These are phyloP conservation scores for Protobothrops mucrosquamatus DNA, from an alignment of 2,113 vertebrate species.

Conservation along the genomic window DNA sequence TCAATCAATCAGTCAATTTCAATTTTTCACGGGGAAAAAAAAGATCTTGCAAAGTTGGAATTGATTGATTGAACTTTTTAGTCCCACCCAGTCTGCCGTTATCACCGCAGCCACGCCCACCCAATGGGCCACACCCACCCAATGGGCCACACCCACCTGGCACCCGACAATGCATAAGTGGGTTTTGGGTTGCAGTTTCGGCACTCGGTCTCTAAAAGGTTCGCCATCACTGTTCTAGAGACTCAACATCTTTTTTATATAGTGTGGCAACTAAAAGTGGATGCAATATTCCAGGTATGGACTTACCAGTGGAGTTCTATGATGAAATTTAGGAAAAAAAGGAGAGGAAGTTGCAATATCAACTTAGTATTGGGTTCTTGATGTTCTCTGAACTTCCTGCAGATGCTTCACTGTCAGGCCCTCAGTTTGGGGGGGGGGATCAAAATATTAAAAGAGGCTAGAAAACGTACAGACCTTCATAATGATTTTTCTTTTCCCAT, in stretches of 20 bases:
- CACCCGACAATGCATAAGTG: no score
- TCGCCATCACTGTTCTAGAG: no score
- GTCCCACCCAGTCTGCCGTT: no score
- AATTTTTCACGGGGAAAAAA: no score
- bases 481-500: background rate
- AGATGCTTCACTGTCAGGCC: background rate
- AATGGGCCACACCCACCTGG: no score
- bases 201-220: no score
- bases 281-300: background rate
- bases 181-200: no score
- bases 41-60: no score
- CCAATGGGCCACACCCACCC: no score
- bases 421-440: background rate
- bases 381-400: background rate
- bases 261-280: background rate
- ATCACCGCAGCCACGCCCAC: no score
- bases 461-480: background rate
- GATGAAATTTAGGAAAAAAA: background rate
- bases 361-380: background rate
- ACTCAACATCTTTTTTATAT: background rate
- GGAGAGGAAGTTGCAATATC: background rate
- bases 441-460: background rate
- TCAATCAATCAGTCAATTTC: no score
- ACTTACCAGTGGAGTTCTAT: background rate
- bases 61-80: no score